phyloP scores from a whole-genome alignment of 2,797 vertebrate species.

The Galagoides demidoff region DNA sequence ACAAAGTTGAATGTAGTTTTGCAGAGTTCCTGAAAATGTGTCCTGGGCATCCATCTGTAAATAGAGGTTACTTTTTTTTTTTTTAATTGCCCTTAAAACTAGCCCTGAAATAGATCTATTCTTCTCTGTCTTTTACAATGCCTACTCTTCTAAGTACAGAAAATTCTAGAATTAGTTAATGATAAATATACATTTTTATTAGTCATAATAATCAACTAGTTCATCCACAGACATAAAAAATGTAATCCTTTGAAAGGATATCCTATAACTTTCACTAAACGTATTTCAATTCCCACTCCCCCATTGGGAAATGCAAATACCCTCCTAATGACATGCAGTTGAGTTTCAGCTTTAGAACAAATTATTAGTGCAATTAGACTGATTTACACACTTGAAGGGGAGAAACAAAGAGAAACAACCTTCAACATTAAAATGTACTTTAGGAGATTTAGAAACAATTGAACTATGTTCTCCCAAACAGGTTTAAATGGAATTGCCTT shows the following conservation, averaged over 20 bases:
- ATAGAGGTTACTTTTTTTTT: not conserved
- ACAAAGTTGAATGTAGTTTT: not conserved
- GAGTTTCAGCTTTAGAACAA: not conserved
- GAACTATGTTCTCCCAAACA: not conserved
- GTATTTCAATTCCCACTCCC: not conserved
- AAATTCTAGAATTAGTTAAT: not conserved
- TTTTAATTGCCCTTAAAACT: not conserved
- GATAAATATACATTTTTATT: not conserved
- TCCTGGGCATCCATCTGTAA: not conserved
- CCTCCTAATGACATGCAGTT: not conserved
- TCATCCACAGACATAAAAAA: not conserved
- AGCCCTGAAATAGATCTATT: not conserved
- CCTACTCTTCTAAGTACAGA: not conserved
- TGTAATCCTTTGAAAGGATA: not conserved
- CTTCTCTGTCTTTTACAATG: not conserved
- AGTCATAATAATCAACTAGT: not conserved
- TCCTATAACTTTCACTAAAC: not conserved
- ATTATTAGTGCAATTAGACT: not conserved
- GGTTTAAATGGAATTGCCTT: not conserved
- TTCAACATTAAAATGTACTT: not conserved
- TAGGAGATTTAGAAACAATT: not conserved
- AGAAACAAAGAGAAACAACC: not conserved
- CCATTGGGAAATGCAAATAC: not conserved
- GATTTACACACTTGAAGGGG: not conserved
- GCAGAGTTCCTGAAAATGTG: not conserved